A percentile compares a stretch with the other conserved stretches of the same genome.
Conservation (phyloP, 2,797 vertebrate species). For the Acipenser transmontanus region DNA sequence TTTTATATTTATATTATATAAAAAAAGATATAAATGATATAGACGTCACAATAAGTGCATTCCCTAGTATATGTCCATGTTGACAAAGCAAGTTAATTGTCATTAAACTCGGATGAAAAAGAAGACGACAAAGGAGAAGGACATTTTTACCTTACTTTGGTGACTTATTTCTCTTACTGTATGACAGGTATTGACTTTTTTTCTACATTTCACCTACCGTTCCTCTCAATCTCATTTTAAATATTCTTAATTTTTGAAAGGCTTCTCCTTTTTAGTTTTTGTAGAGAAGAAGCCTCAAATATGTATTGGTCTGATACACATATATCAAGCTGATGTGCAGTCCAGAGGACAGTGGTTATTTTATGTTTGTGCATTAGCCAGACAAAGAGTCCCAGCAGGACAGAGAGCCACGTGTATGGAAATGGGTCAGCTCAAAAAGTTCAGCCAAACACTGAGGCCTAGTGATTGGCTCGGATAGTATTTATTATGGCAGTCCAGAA, state of each 20-base stretch:
- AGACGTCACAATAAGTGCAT: too few species aligned
- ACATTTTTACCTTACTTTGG: not conserved
- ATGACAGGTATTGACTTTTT: too few species aligned
- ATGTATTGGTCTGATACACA: not conserved
- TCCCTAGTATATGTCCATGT: too few species aligned
- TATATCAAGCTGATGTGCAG: constrained; percentile 47
- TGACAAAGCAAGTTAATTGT: too few species aligned
- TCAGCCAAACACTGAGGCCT: constrained; percentile 51
- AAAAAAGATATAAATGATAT: too few species aligned
- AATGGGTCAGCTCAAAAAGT: constrained; percentile 42
- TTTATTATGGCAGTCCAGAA: constrained; percentile 39
- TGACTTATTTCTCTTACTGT: too few species aligned
- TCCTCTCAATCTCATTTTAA: not conserved
- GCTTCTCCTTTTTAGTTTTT: not conserved
- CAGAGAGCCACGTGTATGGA: constrained; percentile 39
- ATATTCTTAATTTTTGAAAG: not conserved
- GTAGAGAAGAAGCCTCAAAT: not conserved
- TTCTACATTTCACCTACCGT: too few species aligned
- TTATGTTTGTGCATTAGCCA: constrained; percentile 31
- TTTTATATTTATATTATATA: too few species aligned
- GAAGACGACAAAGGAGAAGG: not conserved
- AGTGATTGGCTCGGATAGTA: constrained; percentile 37
- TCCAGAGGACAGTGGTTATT: constrained; percentile 42
- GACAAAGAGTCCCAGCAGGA: constrained; percentile 20
- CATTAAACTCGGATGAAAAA: not conserved